Percentiles rank a stretch among this genome's conserved stretches.
Conservation (phyloP, 2,888 invertebrate genomes). For the Sinopyrophorus schimmeli region DNA sequence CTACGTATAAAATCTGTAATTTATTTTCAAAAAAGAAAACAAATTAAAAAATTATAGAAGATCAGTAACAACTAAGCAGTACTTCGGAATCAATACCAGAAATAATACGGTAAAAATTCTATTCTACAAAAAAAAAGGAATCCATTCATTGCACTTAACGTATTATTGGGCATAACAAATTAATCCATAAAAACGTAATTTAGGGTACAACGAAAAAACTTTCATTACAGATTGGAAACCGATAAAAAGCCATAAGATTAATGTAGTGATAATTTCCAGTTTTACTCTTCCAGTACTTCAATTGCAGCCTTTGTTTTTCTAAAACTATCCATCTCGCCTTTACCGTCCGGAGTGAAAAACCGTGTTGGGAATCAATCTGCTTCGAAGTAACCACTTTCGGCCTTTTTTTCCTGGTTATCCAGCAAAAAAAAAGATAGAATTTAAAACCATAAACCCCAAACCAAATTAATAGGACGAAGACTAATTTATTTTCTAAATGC, state of each 20-base stretch:
- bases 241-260: conserved; percentile 5
- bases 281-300: conserved; percentile 15
- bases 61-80: too few species aligned
- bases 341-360: conserved; percentile 27
- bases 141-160: too few species aligned
- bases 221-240: not conserved
- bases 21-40: too few species aligned
- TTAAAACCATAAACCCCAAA: not conserved
- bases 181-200: too few species aligned
- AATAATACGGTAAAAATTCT: too few species aligned
- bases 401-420: conserved; percentile 16
- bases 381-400: conserved; percentile 15
- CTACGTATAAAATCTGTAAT: too few species aligned
- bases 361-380: conserved; percentile 33
- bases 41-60: too few species aligned
- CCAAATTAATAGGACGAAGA: not conserved
- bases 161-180: too few species aligned
- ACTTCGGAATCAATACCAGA: too few species aligned
- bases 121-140: too few species aligned
- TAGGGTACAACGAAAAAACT: too few species aligned
- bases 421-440: conserved; percentile 1
- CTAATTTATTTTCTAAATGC: not conserved
- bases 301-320: conserved; percentile 24
- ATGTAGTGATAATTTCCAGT: conserved; percentile 13
- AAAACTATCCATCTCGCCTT: conserved; percentile 22